Base-by-base conservation (phyloP, 2,113 vertebrate species). In the Malurus cyaneus region DNA sequence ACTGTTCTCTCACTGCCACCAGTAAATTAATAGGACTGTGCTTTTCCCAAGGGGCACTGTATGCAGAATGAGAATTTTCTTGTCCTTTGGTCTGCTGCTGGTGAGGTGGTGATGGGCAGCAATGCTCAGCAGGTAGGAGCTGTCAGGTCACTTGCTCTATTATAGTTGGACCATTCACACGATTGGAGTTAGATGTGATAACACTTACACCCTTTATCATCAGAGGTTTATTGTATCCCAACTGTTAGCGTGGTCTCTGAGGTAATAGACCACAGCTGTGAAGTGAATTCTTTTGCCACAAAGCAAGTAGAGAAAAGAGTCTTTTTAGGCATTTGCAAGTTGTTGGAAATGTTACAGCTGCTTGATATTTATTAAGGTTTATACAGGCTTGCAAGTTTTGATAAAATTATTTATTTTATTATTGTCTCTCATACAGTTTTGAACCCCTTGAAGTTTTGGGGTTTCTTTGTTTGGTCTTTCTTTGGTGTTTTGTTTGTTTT, bases 1-100 rank as follows among this genome's bases (percentile, higher is more conserved):
- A 97, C 91, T 92, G 84, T 96, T 95, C 88, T 89, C 93, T 97
- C 82, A 72, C 82, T 89, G 88, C 86, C 85, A 92, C 79, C 32
- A 87, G 66, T 79, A 94, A 97, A 96, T 95, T 96, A 97, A 78
- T 69, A 81, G 80, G 65, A 93, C 89, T 95, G 62, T 80, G 71
- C 64, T 80, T 86, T 92, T 88, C 87, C 93, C 81, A 73, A 95
- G 73, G 87, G 81, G 61, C 88, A 57, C 69, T 95, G 56, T 85
- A 89, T 18, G 26, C 29, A 85, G 87, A 95, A 95, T 19, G 71
- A 93, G 54, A 70, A 72, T 93, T 94, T 91, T 49, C 92, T 84
- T 89, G 41, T 90, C 52, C 76, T n/a, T 94, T 71, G 56, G 44
- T 60, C 93, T 85, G 59, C 21, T 64, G n/a, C 76, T 91, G 52